Base-by-base conservation (phyloP, 2,113 vertebrate species). In the Notarius lentiginosus region DNA sequence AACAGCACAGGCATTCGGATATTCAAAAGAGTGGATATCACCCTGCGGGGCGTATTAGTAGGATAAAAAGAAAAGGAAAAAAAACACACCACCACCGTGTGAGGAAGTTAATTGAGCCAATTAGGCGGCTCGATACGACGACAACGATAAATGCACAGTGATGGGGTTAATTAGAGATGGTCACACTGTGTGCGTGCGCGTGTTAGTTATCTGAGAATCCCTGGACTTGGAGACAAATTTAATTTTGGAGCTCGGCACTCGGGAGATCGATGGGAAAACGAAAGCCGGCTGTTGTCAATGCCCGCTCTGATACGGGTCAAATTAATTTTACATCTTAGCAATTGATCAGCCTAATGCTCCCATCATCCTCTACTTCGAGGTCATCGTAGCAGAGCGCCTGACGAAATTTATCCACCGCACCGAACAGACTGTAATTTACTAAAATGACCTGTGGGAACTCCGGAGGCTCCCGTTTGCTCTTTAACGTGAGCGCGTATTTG, bases 281-380 rank as follows among this genome's bases (percentile, higher is more conserved):
- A 41, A 76, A 63, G 82, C 41, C 41, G 4, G 51, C 24, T n/a
- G 53, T 20, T 55, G 61, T 80, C 60, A 27, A 53, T 58, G 15
- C 17, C 77, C 11, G 15, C 30, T 34, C 77, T 30, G 56, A 14
- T 53, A 53, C 22, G 53, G 89, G 89, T 87, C 83, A 82, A 88
- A 82, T 85, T 88, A 77, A 87, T 90, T 87, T 77, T 80, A 63
- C 83, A 51, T 20, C 51, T 75, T 63, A 75, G 66, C 65, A 80
- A 73, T 22, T 88, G 86, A 87, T 84, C 76, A 87, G 77, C n/a
- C 60, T 76, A 65, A 75, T 83, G 51, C 77, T 77, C 72, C 55
- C 34, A n/a, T 58, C 79, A 24, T 84, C 66, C 60, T 51, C 18
- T 27, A 61, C 51, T 27, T 47, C 53, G 10, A n/a, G 73, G 79